Conservation (phyloP, 1,140 invertebrate species). For the Drosophila sturtevanti region DNA sequence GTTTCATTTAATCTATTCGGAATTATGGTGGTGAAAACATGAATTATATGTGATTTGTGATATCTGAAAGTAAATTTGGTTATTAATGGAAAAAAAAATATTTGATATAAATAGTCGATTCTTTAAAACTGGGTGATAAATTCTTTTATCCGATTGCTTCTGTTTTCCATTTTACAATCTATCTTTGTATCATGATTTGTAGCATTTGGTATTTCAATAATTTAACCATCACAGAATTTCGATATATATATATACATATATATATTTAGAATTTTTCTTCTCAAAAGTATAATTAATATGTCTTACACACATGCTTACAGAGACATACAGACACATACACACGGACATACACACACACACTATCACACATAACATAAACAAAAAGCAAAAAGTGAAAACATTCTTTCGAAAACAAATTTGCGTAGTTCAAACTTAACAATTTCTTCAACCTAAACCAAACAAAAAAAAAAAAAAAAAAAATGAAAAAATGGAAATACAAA, state of each 20-base stretch:
- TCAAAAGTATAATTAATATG: not conserved
- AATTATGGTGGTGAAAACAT: too few species aligned
- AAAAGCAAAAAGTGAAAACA: not conserved
- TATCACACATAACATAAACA: not conserved
- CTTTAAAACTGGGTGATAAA: too few species aligned
- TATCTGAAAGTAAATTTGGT: too few species aligned
- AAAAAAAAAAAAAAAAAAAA: not conserved
- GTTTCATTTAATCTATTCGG: too few species aligned
- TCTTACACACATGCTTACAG: not conserved
- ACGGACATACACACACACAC: not conserved
- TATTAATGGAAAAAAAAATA: too few species aligned
- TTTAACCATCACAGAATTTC: not conserved
- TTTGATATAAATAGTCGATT: too few species aligned
- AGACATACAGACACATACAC: not conserved
- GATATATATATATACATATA: not conserved
- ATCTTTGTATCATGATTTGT: constrained; percentile 1
- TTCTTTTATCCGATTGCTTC: not conserved
- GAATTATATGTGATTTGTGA: too few species aligned
- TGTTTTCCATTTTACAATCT: not conserved
- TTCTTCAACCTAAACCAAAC: constrained; percentile 6
- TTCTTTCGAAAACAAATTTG: not conserved
- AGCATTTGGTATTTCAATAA: not conserved
- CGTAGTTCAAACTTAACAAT: constrained; percentile 8
- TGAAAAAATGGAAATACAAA: not conserved
- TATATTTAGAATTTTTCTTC: not conserved